Conservation (phyloP, 2,797 vertebrate species). For the Pteropus rufus region DNA sequence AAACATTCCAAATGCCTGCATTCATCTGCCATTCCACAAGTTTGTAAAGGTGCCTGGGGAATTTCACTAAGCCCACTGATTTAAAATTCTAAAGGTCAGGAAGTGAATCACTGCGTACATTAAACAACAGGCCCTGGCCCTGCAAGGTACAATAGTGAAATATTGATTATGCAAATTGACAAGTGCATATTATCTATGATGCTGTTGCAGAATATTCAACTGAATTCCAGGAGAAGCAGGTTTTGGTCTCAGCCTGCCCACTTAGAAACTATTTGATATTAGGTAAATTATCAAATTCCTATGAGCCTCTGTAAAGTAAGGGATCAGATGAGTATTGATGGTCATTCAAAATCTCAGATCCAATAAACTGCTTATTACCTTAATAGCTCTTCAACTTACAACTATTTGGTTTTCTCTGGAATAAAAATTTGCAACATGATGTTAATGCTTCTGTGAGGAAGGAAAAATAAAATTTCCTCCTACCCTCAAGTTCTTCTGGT, state of each 20-base stretch:
- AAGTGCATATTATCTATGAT: neutral
- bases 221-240: neutral
- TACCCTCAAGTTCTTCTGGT: neutral
- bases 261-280: neutral
- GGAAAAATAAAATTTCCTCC: neutral
- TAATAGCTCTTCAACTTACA: neutral
- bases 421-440: neutral
- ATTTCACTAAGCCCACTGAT: constrained; percentile 41
- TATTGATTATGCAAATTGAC: constrained; percentile 61
- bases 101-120: constrained; percentile 53
- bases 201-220: neutral
- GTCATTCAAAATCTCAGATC: constrained; percentile 19
- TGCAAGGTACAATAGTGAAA: constrained; percentile 10
- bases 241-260: neutral
- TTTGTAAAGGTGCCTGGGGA: constrained; percentile 33
- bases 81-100: constrained; percentile 64
- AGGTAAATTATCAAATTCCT: neutral
- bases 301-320: neutral
- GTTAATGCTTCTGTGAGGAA: neutral
- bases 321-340: neutral
- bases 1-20: constrained; percentile 16
- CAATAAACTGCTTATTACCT: neutral
- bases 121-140: constrained; percentile 9
- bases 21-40: neutral
- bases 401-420: neutral